Evolutionary conservation across 2,888 invertebrate species (phyloP), one percentile per base, ranked within the genome.

Genomic region (Drosophila robusta): DNA sequence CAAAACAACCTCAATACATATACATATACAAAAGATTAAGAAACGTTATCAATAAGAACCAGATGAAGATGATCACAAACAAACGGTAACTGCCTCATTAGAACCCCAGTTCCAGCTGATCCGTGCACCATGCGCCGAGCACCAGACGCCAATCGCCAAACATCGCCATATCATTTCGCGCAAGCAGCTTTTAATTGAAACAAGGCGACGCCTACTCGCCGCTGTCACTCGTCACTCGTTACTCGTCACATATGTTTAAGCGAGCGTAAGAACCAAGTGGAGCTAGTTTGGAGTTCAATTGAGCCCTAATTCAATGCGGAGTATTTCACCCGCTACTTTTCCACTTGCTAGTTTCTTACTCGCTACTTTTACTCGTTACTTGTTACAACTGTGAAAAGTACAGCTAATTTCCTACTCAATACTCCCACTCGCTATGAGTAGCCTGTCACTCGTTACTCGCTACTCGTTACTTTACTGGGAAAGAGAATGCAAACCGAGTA

Each of bases 51-150:
- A 55, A 63, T 52, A 55, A 67, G 38, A 34, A 38, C 18, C 34
- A 42, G 51, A 9, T 51, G 36, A 44, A 6, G 12, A 14, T 14
- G 18, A n/a, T n/a, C 6, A 34, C 26, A 12, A 39, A 55, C 34
- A 32, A 58, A 49, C 58, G 42, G 32, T 47, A 75, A 68, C 71
- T 75, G 63, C 71, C 71, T 75, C 72, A 75, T 68, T 16, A 42
- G 50, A 46, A 61, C 51, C 47, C 39, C 36, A 41, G 52, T 54
- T 55, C 34, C 11, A 22, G 11, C 42, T 22, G 36, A 70, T 54
- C 42, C 36, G n/a, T 45, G 49, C 38, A 38, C 41, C 34, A 39
- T 32, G 26, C 46, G 12, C 34, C 34, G 38, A 46, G 24, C 46
- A 55, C 16, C 47, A 32, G 36, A 22, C 11, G 34, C 12, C 16